Evolutionary conservation across 2,113 vertebrate species (phyloP).

Genomic region (Otocyon megalotis): DNA sequence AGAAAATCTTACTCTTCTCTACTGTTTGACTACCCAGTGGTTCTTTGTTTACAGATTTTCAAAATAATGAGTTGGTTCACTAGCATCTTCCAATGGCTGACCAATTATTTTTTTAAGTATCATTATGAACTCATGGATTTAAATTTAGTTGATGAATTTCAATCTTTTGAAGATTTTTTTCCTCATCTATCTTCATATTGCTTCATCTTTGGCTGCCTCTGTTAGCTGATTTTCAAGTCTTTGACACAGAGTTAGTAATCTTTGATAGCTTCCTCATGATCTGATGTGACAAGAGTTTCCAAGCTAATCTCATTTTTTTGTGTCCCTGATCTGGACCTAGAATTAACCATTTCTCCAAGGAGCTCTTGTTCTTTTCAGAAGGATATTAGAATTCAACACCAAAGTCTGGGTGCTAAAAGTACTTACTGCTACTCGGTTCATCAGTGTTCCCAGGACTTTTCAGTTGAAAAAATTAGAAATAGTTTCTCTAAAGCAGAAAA

Average conservation of each 20-base stretch:
- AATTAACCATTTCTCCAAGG: not conserved
- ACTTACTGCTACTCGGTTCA: not conserved
- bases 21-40: not conserved
- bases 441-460: not conserved
- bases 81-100: not conserved
- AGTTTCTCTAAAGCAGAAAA: not conserved
- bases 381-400: not conserved
- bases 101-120: not conserved
- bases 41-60: slow-evolving; percentile 2
- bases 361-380: not conserved
- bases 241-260: not conserved
- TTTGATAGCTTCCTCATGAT: not conserved
- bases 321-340: not conserved
- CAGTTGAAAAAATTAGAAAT: not conserved
- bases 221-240: not conserved
- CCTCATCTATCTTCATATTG: not conserved
- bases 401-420: not conserved
- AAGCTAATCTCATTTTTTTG: not conserved
- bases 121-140: not conserved
- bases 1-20: not conserved
- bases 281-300: not conserved
- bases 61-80: not conserved
- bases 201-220: not conserved
- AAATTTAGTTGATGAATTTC: not conserved
- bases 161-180: not conserved